Base-by-base conservation (phyloP, 53 echinoderm and acorn worm genomes). In the Echinometra lucunter region DNA sequence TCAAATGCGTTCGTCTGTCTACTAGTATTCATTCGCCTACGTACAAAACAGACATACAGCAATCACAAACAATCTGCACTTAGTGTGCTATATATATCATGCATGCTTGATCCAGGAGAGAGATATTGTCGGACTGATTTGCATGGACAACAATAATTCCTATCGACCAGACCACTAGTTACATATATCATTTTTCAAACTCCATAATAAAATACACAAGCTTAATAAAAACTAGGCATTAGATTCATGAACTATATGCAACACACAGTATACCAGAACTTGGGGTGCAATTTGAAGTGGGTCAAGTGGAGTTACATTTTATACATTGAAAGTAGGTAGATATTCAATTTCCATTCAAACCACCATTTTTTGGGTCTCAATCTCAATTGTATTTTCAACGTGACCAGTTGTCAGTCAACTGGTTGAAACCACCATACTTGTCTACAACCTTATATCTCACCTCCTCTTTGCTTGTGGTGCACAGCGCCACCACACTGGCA, bases 401-500 rank as follows among this genome's bases (percentile, higher is more conserved):
- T 63, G 21, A 63, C 63, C 63, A 63, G 25, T 19, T 63, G 5
- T 25, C 63, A 63, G 23, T 63, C 21, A 25, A 21, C n/a, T n/a
- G n/a, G n/a, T n/a, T n/a, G n/a, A n/a, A n/a, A n/a, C n/a, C n/a
- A n/a, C n/a, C n/a, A n/a, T n/a, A n/a, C n/a, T n/a, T n/a, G n/a
- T n/a, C n/a, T n/a, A n/a, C n/a, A n/a, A 53, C 53, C 53, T 13
- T 13, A 44, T 81, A 81, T n/a, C 53, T 94, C 53, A 95, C 75
- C 75, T 89, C 88, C 55, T 89, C 70, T 42, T 75, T 72, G 57
- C 96, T 94, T 16, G 96, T 96, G 30, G 28, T 66, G 88, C 97
- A 96, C 81, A 98, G 89, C 44, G 95, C 98, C 44, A 98, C 96
- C 15, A 97, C 45, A 35, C 95, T 96, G 32, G 95, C 97, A 91